A percentile compares a stretch with the other conserved stretches of the same genome.
These are phyloP conservation scores for Escarpia spicata DNA, from an alignment of 2,888 invertebrate genomes.

Conservation along the genomic window DNA sequence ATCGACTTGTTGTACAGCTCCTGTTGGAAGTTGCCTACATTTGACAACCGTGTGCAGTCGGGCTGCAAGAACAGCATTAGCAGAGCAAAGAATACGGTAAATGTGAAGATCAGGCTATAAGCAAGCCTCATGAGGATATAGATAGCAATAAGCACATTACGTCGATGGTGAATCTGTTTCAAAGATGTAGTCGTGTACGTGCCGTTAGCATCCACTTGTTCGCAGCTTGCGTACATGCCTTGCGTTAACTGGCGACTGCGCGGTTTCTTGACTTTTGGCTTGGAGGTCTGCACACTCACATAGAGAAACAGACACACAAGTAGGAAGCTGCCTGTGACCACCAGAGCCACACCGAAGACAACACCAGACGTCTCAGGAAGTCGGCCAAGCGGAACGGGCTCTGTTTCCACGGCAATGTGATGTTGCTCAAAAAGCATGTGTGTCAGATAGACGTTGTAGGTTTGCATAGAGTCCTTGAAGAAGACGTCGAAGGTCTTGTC, in stretches of 20 bases:
- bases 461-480: constrained; percentile 37
- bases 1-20: constrained; percentile 32
- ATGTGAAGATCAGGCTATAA: constrained; percentile 54
- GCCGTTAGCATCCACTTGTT: background rate
- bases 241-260: background rate
- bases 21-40: constrained; percentile 29
- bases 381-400: background rate
- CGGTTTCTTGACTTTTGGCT: constrained; percentile 19
- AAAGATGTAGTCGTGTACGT: background rate
- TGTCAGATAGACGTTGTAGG: constrained; percentile 41
- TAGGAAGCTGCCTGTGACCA: constrained; percentile 25
- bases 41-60: constrained; percentile 34
- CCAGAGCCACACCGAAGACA: constrained; percentile 32
- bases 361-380: constrained; percentile 28
- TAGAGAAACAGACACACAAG: constrained; percentile 36
- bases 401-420: constrained; percentile 23
- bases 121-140: constrained; percentile 50
- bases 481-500: constrained; percentile 43
- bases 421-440: constrained; percentile 41
- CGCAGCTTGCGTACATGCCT: background rate
- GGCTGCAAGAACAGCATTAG: constrained; percentile 41
- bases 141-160: constrained; percentile 41
- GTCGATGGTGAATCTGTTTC: background rate
- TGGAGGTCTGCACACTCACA: constrained; percentile 38
- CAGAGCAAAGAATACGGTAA: constrained; percentile 52